These are phyloP conservation scores for Artibeus jamaicensis DNA, from an alignment of 2,797 vertebrate genomes.

Conservation along the genomic window DNA sequence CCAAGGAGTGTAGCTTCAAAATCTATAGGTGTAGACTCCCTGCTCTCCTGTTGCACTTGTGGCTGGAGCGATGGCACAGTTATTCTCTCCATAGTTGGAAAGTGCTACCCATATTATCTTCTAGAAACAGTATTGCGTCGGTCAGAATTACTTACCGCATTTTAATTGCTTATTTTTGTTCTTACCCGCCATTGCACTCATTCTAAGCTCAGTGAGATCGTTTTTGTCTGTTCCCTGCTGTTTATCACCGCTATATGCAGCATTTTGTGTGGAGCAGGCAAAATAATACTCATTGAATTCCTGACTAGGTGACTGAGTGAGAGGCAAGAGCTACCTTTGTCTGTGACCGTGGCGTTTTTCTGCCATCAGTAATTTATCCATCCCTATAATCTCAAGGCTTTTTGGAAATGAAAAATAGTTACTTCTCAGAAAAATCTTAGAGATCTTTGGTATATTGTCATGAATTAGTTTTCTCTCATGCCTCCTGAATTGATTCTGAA, in stretches of 20 bases:
- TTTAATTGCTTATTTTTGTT: constrained; percentile 36
- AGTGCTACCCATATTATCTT: background rate
- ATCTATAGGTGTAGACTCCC: background rate
- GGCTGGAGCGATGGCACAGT: background rate
- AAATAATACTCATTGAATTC: background rate
- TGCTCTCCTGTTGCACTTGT: background rate
- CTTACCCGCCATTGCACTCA: background rate
- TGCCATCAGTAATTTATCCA: background rate
- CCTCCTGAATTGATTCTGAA: constrained; percentile 2
- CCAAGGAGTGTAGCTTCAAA: background rate
- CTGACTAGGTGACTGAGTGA: background rate
- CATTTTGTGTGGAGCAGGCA: background rate
- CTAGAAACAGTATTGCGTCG: background rate
- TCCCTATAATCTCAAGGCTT: background rate
- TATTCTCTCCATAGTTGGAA: background rate
- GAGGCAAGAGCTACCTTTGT: background rate
- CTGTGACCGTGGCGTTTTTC: background rate
- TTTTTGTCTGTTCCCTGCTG: background rate
- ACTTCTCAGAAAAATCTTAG: background rate
- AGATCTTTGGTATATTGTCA: background rate
- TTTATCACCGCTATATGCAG: background rate
- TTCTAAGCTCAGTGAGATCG: background rate
- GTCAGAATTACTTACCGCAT: background rate
- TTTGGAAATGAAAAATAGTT: constrained; percentile 18
- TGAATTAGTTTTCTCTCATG: background rate